phyloP scores from a whole-genome alignment of 53 echinoderm and acorn worm species.

The Arbacia lixula region DNA sequence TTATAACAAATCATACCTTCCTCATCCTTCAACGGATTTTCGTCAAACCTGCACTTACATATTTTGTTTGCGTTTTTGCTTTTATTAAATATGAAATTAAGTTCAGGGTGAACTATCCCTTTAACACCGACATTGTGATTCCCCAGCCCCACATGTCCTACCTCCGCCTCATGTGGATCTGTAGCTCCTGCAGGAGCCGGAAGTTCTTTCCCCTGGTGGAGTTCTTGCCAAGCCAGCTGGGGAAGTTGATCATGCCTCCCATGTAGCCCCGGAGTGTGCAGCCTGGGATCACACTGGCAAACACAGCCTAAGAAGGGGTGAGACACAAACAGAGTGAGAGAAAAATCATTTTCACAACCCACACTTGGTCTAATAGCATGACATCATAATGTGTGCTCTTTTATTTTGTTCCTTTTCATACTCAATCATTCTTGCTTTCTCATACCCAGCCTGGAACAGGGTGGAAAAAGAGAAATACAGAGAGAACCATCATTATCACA shows the following conservation, averaged over 20 bases:
- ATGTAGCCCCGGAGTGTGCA: conserved; percentile 77
- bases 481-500: neutral
- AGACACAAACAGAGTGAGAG: neutral
- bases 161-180: conserved; percentile 87
- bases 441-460: neutral
- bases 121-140: no score
- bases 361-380: neutral
- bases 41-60: no score
- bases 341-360: neutral
- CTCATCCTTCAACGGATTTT: no score
- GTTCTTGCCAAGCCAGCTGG: conserved; percentile 96
- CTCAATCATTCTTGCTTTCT: neutral
- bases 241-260: conserved; percentile 90
- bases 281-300: conserved; percentile 91
- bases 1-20: no score
- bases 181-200: conserved; percentile 84
- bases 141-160: no score
- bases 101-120: no score
- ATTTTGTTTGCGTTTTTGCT: no score
- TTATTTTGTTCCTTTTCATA: neutral
- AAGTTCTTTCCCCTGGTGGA: conserved; percentile 87
- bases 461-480: neutral
- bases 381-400: neutral
- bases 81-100: no score
- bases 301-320: conserved; percentile 79